These are phyloP conservation scores for Drosophila takahashii DNA, from an alignment of 1,140 invertebrate genomes.

Conservation along the genomic window DNA sequence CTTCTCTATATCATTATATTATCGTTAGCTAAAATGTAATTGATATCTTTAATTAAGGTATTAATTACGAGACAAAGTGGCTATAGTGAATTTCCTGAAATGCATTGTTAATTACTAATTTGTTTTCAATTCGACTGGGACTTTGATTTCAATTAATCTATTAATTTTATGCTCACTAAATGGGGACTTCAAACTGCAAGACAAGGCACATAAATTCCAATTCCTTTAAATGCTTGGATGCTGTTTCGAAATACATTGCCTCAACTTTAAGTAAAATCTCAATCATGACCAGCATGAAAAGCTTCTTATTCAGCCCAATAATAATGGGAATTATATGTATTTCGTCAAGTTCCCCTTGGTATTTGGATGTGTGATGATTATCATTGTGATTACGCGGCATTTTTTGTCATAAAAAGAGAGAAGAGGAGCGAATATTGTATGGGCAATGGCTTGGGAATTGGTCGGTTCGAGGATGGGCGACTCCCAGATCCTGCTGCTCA, in stretches of 20 bases:
- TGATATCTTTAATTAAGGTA: background rate
- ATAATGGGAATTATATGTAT: constrained; percentile 37
- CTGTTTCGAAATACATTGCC: background rate
- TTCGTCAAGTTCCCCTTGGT: constrained; percentile 18
- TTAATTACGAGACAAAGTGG: too few relatives aligned
- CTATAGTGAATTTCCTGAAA: too few relatives aligned
- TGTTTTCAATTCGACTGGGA: too few relatives aligned
- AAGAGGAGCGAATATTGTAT: constrained; percentile 15
- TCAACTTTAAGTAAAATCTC: background rate
- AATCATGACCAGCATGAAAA: constrained; percentile 28
- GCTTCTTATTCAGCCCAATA: constrained; percentile 28
- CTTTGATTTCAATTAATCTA: background rate
- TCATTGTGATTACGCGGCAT: constrained; percentile 79
- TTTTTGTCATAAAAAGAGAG: constrained; percentile 61
- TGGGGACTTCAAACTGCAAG: background rate
- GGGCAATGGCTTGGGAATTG: constrained; percentile 11
- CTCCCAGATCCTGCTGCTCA: constrained; percentile 59
- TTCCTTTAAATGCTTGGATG: background rate
- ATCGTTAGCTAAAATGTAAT: background rate
- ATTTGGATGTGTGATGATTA: constrained; percentile 69
- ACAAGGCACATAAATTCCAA: background rate
- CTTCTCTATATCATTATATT: too few relatives aligned
- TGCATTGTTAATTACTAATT: too few relatives aligned
- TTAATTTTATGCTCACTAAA: background rate
- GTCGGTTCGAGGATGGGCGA: constrained; percentile 18